Evolutionary conservation across 2,113 vertebrate species (phyloP).

Genomic region (Hemiprocne comata): DNA sequence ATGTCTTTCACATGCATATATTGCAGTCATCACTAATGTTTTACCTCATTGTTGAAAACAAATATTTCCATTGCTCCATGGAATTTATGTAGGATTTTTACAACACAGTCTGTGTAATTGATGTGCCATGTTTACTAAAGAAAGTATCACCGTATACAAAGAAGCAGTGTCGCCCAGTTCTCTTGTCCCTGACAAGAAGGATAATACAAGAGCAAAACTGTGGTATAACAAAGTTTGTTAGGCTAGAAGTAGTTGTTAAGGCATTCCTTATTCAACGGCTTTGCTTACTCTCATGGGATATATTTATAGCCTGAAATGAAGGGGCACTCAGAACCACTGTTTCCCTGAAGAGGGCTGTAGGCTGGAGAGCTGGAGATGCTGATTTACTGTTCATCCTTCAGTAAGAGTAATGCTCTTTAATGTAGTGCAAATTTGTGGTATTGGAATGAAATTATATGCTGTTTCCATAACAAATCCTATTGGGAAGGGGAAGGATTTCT

Average conservation of each 20-base stretch:
- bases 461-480: slow-evolving; percentile 65
- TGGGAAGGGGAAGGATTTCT: slow-evolving; percentile 51
- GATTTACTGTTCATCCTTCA: slow-evolving; percentile 18
- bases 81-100: not conserved
- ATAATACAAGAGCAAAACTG: not conserved
- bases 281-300: slow-evolving; percentile 19
- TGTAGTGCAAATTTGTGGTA: slow-evolving; percentile 35
- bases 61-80: not conserved
- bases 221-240: not conserved
- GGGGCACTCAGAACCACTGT: not conserved
- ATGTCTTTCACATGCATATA: not conserved
- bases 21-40: not conserved
- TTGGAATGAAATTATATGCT: slow-evolving; percentile 34
- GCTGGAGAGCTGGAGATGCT: not conserved
- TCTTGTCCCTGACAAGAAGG: not conserved
- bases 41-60: not conserved
- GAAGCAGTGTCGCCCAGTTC: not conserved
- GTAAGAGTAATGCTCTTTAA: slow-evolving; percentile 28
- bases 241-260: not conserved
- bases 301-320: slow-evolving; percentile 40
- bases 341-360: not conserved
- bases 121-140: not conserved
- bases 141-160: not conserved
- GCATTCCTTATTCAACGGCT: slow-evolving; percentile 20
- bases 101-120: not conserved